phyloP scores from a whole-genome alignment of 2,888 invertebrate species.

The Gari tellinella region DNA sequence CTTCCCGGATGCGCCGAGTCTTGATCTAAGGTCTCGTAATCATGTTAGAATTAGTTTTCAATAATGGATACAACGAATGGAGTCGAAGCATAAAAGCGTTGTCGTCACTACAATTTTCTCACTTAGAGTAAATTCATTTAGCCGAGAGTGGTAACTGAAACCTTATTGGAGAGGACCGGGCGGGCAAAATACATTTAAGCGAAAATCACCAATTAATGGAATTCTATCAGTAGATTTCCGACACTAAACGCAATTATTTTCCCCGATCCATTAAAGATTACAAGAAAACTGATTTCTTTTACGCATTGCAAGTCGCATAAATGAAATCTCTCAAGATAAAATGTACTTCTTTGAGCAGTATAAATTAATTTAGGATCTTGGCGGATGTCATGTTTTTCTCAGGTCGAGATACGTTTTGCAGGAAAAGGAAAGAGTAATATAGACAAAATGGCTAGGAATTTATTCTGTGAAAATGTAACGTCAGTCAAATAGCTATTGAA shows the following conservation, averaged over 20 bases:
- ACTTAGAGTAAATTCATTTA: slow-evolving; percentile 14
- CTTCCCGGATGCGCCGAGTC: neutral
- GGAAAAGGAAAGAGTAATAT: no score
- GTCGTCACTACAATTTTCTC: slow-evolving; percentile 9
- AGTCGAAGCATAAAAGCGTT: neutral
- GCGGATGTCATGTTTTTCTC: no score
- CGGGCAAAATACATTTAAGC: slow-evolving; percentile 9
- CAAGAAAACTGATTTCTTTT: slow-evolving; percentile 1
- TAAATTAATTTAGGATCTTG: no score
- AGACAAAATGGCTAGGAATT: no score
- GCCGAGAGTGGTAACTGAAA: slow-evolving; percentile 11
- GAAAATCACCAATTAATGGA: slow-evolving; percentile 11
- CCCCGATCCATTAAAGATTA: slow-evolving; percentile 8
- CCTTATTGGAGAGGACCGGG: slow-evolving; percentile 1
- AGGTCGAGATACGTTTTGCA: no score
- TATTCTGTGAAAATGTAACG: no score
- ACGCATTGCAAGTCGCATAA: slow-evolving; percentile 1
- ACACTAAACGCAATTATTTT: slow-evolving; percentile 10
- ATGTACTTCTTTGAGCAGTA: no score
- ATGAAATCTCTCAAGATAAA: neutral
- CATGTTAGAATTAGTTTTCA: slow-evolving; percentile 8
- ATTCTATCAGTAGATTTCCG: slow-evolving; percentile 3
- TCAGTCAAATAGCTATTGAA: no score
- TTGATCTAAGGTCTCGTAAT: slow-evolving; percentile 1
- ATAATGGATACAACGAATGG: slow-evolving; percentile 6